These are phyloP conservation scores for Chanos chanos DNA, from an alignment of 2,797 vertebrate genomes.

Conservation along the genomic window DNA sequence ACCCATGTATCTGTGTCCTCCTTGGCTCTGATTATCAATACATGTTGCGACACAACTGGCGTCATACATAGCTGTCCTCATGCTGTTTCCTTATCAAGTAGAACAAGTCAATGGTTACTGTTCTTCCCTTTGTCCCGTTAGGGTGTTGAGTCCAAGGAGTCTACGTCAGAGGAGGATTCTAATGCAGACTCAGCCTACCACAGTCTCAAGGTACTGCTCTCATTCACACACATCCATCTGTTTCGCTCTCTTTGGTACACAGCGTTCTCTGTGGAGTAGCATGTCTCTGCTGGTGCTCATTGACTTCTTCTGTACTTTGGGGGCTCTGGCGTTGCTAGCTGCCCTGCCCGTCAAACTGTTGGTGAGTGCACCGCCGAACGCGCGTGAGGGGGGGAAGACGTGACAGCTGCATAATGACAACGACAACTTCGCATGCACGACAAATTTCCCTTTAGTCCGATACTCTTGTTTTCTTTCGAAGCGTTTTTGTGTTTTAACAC, in stretches of 20 bases:
- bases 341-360: conserved; percentile 37
- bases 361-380: conserved; percentile 41
- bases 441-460: no score
- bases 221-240: conserved; percentile 2
- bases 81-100: conserved; percentile 32
- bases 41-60: background rate
- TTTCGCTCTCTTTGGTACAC: background rate
- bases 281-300: conserved; percentile 48
- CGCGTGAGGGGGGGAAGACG: background rate
- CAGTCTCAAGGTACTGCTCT: conserved; percentile 83
- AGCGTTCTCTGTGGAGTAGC: background rate
- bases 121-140: conserved; percentile 49
- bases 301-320: conserved; percentile 44
- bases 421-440: no score
- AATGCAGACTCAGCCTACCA: conserved; percentile 85
- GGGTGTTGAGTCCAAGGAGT: conserved; percentile 67
- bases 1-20: no score
- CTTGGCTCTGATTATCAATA: no score
- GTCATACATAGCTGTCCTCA: no score
- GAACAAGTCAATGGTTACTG: background rate
- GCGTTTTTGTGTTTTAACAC: no score
- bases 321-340: conserved; percentile 31
- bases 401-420: no score
- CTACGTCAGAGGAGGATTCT: conserved; percentile 63
- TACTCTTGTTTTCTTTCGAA: no score